A percentile compares a stretch with the other conserved stretches of the same genome.
phyloP scores from a whole-genome alignment of 2,113 vertebrate genomes.

The Phocoena sinus region DNA sequence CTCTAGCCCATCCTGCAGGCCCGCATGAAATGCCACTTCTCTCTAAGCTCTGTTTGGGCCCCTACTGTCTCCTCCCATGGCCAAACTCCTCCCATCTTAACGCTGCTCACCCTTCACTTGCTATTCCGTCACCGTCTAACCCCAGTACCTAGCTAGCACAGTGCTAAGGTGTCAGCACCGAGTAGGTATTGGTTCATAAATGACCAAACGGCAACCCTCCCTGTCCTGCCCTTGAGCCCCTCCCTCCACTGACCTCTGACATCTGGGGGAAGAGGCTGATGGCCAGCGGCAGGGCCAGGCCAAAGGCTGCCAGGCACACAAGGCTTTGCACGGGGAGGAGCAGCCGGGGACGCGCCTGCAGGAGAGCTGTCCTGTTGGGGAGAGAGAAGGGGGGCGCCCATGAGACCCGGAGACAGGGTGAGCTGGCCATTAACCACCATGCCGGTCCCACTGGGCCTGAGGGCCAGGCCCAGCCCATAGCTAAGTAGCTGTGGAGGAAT shows the following conservation, averaged over 20 bases:
- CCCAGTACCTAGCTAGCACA: neutral
- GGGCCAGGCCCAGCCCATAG: neutral
- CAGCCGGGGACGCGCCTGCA: conserved; percentile 84
- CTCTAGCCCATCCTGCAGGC: neutral
- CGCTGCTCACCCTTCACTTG: neutral
- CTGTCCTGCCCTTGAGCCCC: neutral
- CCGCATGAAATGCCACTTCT: neutral
- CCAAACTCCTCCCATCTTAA: neutral
- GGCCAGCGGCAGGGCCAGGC: conserved; percentile 93
- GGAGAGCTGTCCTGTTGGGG: conserved; percentile 83
- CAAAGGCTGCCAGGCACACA: conserved; percentile 92
- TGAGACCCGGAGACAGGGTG: rapidly evolving
- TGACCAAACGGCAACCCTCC: neutral
- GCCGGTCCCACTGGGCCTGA: neutral
- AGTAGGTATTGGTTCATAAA: neutral
- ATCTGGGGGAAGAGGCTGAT: conserved; percentile 98
- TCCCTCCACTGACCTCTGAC: conserved; percentile 88
- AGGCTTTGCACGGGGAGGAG: conserved; percentile 91
- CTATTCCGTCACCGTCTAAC: neutral
- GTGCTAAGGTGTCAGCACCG: neutral
- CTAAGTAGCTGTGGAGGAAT: neutral
- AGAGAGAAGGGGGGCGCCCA: neutral
- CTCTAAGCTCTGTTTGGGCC: neutral
- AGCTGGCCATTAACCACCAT: neutral
- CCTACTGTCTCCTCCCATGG: neutral